Evolutionary conservation across 2,113 vertebrate species (phyloP).

Genomic region (Sphyrna mokarran): DNA sequence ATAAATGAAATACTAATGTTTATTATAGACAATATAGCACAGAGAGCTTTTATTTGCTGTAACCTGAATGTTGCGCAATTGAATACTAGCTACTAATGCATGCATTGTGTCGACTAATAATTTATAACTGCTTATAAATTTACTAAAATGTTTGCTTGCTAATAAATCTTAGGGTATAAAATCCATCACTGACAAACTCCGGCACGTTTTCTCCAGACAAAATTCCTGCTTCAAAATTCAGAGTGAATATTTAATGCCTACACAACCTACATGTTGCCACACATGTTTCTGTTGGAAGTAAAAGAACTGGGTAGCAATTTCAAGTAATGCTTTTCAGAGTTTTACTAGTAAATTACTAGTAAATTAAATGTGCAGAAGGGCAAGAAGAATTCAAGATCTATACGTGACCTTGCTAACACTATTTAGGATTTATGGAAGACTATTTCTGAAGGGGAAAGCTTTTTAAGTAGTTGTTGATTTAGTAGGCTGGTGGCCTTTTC

Average conservation of each 20-base stretch:
- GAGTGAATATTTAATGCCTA: neutral
- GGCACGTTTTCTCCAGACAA: neutral
- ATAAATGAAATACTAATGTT: neutral
- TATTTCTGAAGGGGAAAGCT: neutral
- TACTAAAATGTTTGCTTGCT: neutral
- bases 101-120: neutral
- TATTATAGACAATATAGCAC: conserved; percentile 1
- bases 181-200: neutral
- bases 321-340: neutral
- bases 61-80: neutral
- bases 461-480: conserved; percentile 5
- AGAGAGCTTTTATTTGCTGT: neutral
- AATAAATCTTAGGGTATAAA: neutral
- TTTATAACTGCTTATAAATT: neutral
- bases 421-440: neutral
- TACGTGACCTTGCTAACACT: neutral
- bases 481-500: neutral
- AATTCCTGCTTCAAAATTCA: neutral
- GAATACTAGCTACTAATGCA: neutral
- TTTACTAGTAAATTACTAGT: neutral
- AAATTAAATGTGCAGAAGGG: neutral
- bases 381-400: neutral
- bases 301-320: neutral
- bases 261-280: neutral
- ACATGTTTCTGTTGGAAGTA: neutral